These are phyloP conservation scores for Nasonovia ribisnigri DNA, from an alignment of 2,888 invertebrate species.

Conservation along the genomic window DNA sequence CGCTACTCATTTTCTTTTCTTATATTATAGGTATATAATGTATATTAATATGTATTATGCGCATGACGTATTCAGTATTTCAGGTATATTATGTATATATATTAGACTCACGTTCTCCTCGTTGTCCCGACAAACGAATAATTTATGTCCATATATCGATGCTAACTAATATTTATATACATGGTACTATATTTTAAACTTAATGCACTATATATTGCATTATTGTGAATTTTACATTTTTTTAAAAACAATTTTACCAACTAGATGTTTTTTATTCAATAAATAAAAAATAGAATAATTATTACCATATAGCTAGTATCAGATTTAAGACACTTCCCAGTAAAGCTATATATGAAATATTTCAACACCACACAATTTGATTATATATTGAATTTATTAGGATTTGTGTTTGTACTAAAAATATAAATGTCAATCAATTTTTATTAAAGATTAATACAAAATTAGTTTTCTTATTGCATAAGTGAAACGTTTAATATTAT, in stretches of 20 bases:
- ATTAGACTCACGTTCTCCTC: neutral
- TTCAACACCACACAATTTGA: neutral
- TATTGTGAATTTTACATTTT: neutral
- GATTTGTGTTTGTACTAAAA: neutral
- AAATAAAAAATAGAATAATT: too few species aligned
- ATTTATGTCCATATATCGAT: neutral
- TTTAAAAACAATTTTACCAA: too few species aligned
- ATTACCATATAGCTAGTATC: neutral
- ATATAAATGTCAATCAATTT: neutral
- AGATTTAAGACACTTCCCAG: neutral
- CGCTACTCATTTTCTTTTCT: neutral
- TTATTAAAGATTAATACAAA: neutral
- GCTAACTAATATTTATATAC: neutral
- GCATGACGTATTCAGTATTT: neutral
- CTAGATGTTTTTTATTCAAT: too few species aligned
- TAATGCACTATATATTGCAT: neutral
- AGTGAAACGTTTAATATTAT: neutral
- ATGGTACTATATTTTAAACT: neutral
- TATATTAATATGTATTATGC: neutral
- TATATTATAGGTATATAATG: neutral
- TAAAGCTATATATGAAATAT: neutral
- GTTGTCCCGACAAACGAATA: constrained; percentile 1
- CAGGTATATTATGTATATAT: neutral
- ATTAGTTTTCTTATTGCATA: neutral
- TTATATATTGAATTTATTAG: neutral